Base-by-base conservation (phyloP, 92 coral and sea anemone genomes). In the Montipora capitata region DNA sequence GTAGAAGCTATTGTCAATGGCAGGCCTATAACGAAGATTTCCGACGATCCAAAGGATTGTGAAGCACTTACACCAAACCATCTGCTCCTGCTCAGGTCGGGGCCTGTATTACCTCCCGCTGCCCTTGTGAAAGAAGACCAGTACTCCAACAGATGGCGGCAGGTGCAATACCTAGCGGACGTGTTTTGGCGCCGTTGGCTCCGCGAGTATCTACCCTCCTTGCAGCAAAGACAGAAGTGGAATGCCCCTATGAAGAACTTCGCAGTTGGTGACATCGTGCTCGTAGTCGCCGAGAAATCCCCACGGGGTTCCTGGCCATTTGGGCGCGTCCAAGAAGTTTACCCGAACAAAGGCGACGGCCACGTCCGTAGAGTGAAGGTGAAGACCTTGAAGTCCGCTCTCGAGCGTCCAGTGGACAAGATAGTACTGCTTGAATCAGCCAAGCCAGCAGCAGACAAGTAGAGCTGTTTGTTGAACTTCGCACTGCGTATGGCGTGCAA, bases 61-160 rank as follows among this genome's bases (percentile, higher is more conserved):
- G 74, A 83, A 43, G 94, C 94, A 14, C 73, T 85, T 15, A 93
- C 93, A 9, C 93, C 93, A 59, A 79, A 89, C 16, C 94, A 85
- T 73, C 82, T 93, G 38, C 91, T 93, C 10, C 90, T 66, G 12
- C 82, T 76, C 14, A 65, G 88, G 10, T 80, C 90, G 1, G 78
- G 88, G 17, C 35, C 90, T 11, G 15, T 62, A n/a, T 51, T 92
- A 40, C 93, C 88, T 5, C 95, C 87, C 14, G 95, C 93, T 18
- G 48, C 79, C 16, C 88, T 92, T 64, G 7, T 69, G 12, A 82
- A 75, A 74, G 88, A 88, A 8, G 95, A 88, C 57, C 18, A 7
- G 77, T 77, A 83, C 64, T 70, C 76, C 20, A 40, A 69, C 56
- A 71, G 87, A 57, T 87, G 91, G 94, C 81, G 84, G 5, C 68